Base-by-base conservation (phyloP, 2,888 invertebrate species). In the Pristionchus exspectatus region DNA sequence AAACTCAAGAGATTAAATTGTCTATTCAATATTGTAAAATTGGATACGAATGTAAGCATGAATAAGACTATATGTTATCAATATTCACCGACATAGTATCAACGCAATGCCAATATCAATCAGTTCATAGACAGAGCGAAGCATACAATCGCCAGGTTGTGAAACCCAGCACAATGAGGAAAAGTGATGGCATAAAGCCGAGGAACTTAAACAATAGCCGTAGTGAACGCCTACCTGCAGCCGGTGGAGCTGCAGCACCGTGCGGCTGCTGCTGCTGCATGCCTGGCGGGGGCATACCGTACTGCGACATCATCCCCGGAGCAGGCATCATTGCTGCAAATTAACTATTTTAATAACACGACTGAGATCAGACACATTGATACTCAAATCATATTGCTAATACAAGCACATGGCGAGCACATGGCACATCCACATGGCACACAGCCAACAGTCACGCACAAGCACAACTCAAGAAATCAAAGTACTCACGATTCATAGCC, bases 271-370 rank as follows among this genome's bases (percentile, higher is more conserved):
- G 50, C 50, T 44, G 81, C 50, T 81, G 81, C 81, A 81, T 81
- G 81, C 81, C 54, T 50, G 50, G 81, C 1, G 81, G 81, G 12
- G 81, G 50, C 81, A 81, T 81, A 1, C 81, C 81, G 54, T n/a
- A 81, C 54, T 81, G 81, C 33, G 81, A 4, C 50, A 81, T 81
- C 81, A 81, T 81, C 0, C 24, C 77, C 9, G 77, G 12, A 24
- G 27, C 7, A n/a, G 33, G 33, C 72, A 72, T 72, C 72, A 72
- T 72, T 2, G 30, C 72, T 72, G 72, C 16, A 72, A 66, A 33
- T 33, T 72, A 7, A 12, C 27, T 33, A 16, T 72, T 30, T 16
- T 33, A 74, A 10, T 33, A 33, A 5, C n/a, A 9, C 30, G 27
- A 69, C 3, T 10, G 27, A n/a, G 27, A 69, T 27, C 21, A 44